Base-by-base conservation (phyloP, 2,888 invertebrate genomes). In the Nasonovia ribisnigri region DNA sequence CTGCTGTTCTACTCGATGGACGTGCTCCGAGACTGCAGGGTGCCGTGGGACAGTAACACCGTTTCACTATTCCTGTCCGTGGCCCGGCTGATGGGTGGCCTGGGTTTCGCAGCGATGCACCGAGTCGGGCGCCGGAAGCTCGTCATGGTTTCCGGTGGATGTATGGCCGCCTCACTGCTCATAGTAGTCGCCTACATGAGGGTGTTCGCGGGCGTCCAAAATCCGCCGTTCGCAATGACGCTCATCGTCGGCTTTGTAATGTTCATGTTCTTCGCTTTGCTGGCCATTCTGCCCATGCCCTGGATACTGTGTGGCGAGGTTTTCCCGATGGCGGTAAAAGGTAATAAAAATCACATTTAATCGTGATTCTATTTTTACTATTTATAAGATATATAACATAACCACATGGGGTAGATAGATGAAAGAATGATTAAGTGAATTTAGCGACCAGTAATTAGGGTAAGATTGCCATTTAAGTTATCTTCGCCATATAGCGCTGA, bases 241-340 rank as follows among this genome's bases (percentile, higher is more conserved):
- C 46, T 67, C 26, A 36, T 84, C 8, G 16, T n/a, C 5, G 89
- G 90, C 13, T 94, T 92, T 29, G 16, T 90, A 5, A 24, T 42
- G 13, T 94, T 89, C 46, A 84, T 94, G 46, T 90, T 94, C 54
- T 89, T 88, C 54, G 42, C 87, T 54, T 46, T 91, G 36, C 13
- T 93, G 3, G 94, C 94, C 8, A 90, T 93, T 24, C 36, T 94
- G 24, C 94, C 94, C 4, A 42, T 94, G 24, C 94, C 90, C 26
- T 94, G 88, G 88, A 84, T 91, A 24, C 43, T 94, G 36, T 84
- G 94, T 20, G 94, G 94, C 6, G 94, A 94, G 26, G 29, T 94
- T 6, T 94, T 94, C 48, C 94, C 94, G 13, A 91, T 89, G 84
- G 54, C 89, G 42, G 92, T 94, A 8, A 60, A 91, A 88, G 94